These are phyloP conservation scores for Sebastes diploproa DNA, from an alignment of 2,797 vertebrate genomes.

Conservation along the genomic window DNA sequence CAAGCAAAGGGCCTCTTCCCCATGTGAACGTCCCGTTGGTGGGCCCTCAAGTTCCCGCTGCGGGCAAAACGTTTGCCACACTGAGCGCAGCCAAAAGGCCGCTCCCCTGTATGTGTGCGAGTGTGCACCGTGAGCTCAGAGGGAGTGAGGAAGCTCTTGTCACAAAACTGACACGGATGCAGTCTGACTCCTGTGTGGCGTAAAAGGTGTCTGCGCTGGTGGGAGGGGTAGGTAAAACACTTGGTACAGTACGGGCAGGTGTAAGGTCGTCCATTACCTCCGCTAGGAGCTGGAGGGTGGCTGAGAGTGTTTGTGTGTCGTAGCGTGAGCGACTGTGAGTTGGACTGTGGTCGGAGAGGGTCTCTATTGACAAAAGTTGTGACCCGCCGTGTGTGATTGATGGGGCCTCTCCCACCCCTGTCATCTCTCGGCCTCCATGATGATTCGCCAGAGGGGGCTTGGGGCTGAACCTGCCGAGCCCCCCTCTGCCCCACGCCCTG, in stretches of 20 bases:
- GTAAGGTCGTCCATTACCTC: constrained; percentile 72
- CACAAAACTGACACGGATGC: constrained; percentile 79
- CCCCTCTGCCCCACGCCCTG: constrained; percentile 34
- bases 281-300: constrained; percentile 47
- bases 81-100: constrained; percentile 78
- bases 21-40: constrained; percentile 82
- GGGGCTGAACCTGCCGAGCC: constrained; percentile 42
- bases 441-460: constrained; percentile 36
- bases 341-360: constrained; percentile 69
- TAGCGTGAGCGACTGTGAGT: constrained; percentile 54
- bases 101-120: constrained; percentile 80
- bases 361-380: constrained; percentile 59
- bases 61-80: constrained; percentile 81
- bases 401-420: constrained; percentile 43
- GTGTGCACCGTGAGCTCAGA: constrained; percentile 81
- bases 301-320: constrained; percentile 59
- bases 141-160: constrained; percentile 81
- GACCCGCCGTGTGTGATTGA: constrained; percentile 47
- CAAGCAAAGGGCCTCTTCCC: constrained; percentile 82
- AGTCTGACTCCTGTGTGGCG: constrained; percentile 80
- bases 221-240: constrained; percentile 80
- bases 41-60: constrained; percentile 79
- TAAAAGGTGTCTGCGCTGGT: constrained; percentile 79
- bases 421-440: constrained; percentile 66
- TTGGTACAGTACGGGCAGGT: constrained; percentile 80